Conservation (phyloP, 2,113 vertebrate genomes). For the Rhinolophus ferrumequinum region DNA sequence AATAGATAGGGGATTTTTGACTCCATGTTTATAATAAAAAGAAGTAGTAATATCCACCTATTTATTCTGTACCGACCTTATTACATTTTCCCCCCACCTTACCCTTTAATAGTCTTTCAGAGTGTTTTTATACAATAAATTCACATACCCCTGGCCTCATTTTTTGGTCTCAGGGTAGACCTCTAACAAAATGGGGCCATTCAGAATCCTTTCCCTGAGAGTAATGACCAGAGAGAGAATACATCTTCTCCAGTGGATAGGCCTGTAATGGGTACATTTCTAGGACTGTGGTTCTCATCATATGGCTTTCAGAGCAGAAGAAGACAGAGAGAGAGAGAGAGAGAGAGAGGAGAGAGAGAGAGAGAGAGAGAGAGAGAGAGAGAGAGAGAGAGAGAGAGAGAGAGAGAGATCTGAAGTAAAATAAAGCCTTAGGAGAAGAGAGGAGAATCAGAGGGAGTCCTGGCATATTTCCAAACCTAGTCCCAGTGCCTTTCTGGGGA, state of each 20-base stretch:
- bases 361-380: too few relatives aligned
- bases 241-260: background rate
- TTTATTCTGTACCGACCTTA: background rate
- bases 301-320: background rate
- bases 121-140: background rate
- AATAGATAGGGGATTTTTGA: background rate
- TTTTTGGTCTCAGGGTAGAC: background rate
- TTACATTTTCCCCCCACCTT: background rate
- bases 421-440: background rate
- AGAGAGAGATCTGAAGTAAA: background rate
- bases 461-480: background rate
- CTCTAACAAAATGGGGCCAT: background rate
- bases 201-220: background rate
- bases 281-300: background rate
- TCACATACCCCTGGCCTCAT: background rate
- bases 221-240: background rate
- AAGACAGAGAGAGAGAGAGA: background rate
- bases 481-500: background rate
- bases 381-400: too few relatives aligned
- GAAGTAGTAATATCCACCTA: background rate
- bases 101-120: background rate
- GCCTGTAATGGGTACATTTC: background rate
- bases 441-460: background rate
- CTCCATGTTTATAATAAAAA: conserved; percentile 36
- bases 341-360: too few relatives aligned